Conservation (phyloP, 1,140 invertebrate genomes). For the Lepidurus arcticus region DNA sequence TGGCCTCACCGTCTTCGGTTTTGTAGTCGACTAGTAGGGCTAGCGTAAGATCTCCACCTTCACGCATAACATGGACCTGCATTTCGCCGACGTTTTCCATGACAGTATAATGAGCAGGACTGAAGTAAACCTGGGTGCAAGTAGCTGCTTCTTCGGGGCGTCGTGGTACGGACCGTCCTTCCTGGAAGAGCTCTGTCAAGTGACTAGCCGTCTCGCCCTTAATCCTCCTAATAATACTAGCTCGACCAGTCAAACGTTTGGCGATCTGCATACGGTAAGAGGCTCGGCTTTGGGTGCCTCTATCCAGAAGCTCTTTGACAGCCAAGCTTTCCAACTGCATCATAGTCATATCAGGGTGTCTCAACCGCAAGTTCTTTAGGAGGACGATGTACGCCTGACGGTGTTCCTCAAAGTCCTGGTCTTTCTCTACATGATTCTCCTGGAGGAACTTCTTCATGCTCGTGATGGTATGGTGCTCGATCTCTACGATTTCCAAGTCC, state of each 20-base stretch:
- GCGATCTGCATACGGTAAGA: conserved; percentile 97
- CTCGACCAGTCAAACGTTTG: conserved; percentile 88
- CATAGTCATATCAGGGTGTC: conserved; percentile 75
- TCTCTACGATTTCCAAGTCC: conserved; percentile 63
- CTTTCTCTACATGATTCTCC: conserved; percentile 62
- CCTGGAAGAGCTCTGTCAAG: conserved; percentile 61
- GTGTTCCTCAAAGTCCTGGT: conserved; percentile 84
- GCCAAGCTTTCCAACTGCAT: conserved; percentile 90
- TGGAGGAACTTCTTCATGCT: conserved; percentile 55
- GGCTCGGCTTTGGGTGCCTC: conserved; percentile 90
- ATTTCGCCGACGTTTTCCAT: conserved; percentile 96
- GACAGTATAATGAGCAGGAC: conserved; percentile 95
- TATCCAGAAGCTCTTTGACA: conserved; percentile 84
- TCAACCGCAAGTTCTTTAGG: conserved; percentile 78
- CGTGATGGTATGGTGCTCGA: conserved; percentile 40
- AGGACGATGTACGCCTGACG: conserved; percentile 87
- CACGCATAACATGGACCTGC: conserved; percentile 77
- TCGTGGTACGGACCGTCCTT: conserved; percentile 61
- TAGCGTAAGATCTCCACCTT: conserved; percentile 69
- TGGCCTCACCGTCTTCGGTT: conserved; percentile 95
- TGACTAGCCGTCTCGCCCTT: conserved; percentile 79
- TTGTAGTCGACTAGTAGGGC: conserved; percentile 82
- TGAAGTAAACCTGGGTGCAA: conserved; percentile 67
- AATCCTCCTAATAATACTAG: conserved; percentile 82
- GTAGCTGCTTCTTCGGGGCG: neutral